phyloP scores from a whole-genome alignment of 2,113 vertebrate species.

The Notarius lentiginosus region DNA sequence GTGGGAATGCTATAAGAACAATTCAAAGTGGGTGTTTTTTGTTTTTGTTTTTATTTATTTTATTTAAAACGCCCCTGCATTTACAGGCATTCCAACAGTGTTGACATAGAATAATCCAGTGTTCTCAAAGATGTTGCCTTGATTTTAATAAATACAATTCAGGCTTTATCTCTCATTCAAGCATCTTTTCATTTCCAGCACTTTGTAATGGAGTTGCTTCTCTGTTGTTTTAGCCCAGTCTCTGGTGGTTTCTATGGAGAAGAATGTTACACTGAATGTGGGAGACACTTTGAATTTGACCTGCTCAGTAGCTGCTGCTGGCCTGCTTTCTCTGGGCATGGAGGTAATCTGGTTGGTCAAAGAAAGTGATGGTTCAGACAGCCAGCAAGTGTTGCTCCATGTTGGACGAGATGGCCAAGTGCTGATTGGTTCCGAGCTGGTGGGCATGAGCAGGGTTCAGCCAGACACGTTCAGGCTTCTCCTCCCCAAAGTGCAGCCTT shows the following conservation, averaged over 20 bases:
- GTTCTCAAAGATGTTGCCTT: background rate
- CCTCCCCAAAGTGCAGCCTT: slow-evolving; percentile 43
- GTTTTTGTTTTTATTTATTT: background rate
- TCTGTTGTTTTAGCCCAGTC: slow-evolving; percentile 50
- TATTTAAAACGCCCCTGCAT: background rate
- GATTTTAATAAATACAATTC: background rate
- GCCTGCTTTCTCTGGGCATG: slow-evolving; percentile 23
- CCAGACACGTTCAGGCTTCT: slow-evolving; percentile 35
- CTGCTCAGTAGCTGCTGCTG: slow-evolving; percentile 41
- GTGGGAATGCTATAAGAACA: background rate
- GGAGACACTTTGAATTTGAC: slow-evolving; percentile 51
- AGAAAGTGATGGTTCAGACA: background rate
- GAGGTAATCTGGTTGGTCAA: slow-evolving; percentile 54
- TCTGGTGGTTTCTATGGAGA: slow-evolving; percentile 43
- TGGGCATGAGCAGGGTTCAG: slow-evolving; percentile 39
- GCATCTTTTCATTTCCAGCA: background rate
- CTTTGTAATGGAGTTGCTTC: background rate
- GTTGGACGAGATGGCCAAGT: slow-evolving; percentile 49
- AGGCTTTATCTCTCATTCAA: background rate
- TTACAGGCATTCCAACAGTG: background rate
- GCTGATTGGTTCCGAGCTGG: slow-evolving; percentile 40
- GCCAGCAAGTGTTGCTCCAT: slow-evolving; percentile 37
- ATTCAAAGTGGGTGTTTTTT: no score
- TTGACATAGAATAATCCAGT: background rate
- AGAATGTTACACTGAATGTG: slow-evolving; percentile 46